Conservation (phyloP, 2,113 vertebrate genomes). For the Nibea coibor region DNA sequence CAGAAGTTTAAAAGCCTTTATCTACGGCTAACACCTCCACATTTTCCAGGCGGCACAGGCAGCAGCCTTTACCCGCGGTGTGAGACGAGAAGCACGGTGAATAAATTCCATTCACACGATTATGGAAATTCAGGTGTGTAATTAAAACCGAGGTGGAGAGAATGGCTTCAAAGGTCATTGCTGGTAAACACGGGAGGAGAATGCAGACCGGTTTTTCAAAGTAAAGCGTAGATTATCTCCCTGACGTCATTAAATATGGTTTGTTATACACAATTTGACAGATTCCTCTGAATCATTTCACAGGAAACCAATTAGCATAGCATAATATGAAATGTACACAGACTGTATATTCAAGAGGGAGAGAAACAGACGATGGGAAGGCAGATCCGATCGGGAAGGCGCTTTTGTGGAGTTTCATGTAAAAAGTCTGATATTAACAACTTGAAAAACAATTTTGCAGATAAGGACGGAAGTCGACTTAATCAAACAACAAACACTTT, state of each 20-base stretch:
- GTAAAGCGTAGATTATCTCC: conserved; percentile 4
- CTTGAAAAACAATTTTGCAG: background rate
- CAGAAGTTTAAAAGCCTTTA: conserved; percentile 44
- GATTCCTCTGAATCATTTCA: background rate
- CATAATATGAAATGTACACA: background rate
- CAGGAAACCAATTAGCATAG: background rate
- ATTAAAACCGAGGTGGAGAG: background rate
- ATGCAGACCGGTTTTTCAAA: background rate
- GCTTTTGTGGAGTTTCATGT: background rate
- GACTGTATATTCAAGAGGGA: background rate
- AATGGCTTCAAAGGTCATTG: conserved; percentile 31
- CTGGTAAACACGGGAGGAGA: conserved; percentile 14
- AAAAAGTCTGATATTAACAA: background rate
- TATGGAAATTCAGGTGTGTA: conserved; percentile 35
- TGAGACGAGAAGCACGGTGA: conserved; percentile 17
- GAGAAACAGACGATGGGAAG: background rate
- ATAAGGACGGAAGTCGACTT: background rate
- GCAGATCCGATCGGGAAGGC: too few species aligned
- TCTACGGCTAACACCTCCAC: conserved; percentile 24
- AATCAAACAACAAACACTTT: conserved; percentile 1
- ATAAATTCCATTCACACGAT: conserved; percentile 35
- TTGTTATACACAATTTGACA: background rate
- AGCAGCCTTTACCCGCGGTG: conserved; percentile 7
- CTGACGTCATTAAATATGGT: background rate
- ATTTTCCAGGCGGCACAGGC: conserved; percentile 3